Evolutionary conservation across 2,113 vertebrate genomes (phyloP), one percentile per base, ranked within the genome.

Genomic region (Ascaphus truei): DNA sequence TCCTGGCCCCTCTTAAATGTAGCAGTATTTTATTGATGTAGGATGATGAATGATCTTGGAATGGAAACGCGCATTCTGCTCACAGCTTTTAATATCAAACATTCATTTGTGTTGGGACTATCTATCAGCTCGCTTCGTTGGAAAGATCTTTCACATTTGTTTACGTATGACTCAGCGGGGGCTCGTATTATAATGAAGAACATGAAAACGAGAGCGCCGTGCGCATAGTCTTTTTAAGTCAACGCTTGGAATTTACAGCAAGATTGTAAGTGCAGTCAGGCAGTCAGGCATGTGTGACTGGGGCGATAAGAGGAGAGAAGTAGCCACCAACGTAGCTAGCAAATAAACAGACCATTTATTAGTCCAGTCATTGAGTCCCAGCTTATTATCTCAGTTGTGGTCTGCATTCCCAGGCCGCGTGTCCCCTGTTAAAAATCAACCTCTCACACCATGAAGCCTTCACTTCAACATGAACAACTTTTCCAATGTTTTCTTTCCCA

Each of bases 361-460:
- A 37, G 34, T 55, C 25, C 62, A 52, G 47, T 43, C 26, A 41
- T 27, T 55, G 34, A 67, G 63, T 26, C 31, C 51, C 37, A 23
- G 13, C 12, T 4, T 68, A 57, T 68, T 68, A 57, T 68, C 52
- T 68, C 37, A 57, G 63, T 68, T 68, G 64, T 43, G 30, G 64
- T 68, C 64, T 68, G 52, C 64, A 68, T 68, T 68, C 51, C 64
- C 48, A 33, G 31, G 45, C 52, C 29, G 45, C 27, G 18, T 56
- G 36, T 45, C 34, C 20, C 10, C 51, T 56, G 50, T 27, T 45
- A 43, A 56, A n/a, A 56, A 45, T 23, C 36, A 57, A 66, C 48
- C 23, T 15, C 50, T 45, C 64, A 25, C 26, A 45, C 56, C 52
- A 57, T 68, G 64, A 23, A n/a, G 12, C 20, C 37, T 68, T 56